Percentiles rank a stretch among this genome's conserved stretches.
Evolutionary conservation across 2,888 invertebrate species (phyloP).

Genomic region (Stenurella melanura): DNA sequence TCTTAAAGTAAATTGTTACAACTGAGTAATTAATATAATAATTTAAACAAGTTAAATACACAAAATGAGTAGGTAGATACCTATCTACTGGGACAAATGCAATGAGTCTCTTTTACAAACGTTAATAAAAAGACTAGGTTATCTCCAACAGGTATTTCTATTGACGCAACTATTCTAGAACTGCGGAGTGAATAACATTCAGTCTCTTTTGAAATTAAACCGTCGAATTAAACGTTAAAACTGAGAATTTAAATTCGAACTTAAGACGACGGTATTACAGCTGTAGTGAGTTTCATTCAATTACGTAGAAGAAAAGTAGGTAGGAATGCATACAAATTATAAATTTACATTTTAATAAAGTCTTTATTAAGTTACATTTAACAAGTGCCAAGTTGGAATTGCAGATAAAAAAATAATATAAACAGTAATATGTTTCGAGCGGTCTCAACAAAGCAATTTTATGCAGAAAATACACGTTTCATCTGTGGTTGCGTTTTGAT

Average conservation of each 20-base stretch:
- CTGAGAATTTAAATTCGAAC: slow-evolving; percentile 35
- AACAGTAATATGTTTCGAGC: background rate
- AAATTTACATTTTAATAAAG: slow-evolving; percentile 53
- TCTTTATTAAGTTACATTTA: slow-evolving; percentile 24
- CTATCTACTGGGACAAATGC: no score
- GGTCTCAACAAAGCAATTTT: background rate
- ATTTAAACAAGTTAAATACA: no score
- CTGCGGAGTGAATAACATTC: background rate
- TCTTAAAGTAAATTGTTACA: no score
- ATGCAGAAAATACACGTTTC: background rate
- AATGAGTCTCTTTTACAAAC: no score
- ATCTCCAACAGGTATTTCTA: background rate
- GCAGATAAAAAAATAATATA: slow-evolving; percentile 19
- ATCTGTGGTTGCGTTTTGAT: background rate
- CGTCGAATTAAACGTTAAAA: slow-evolving; percentile 23
- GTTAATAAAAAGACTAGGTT: no score
- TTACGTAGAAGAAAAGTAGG: slow-evolving; percentile 35
- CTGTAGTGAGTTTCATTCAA: slow-evolving; percentile 40
- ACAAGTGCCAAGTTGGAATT: slow-evolving; percentile 6
- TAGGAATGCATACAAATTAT: slow-evolving; percentile 52
- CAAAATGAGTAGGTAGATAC: no score
- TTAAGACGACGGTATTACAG: slow-evolving; percentile 21
- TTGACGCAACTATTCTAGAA: background rate
- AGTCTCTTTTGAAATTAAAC: slow-evolving; percentile 17
- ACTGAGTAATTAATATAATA: no score